These are phyloP conservation scores for Brachyptera putata DNA, from an alignment of 2,888 invertebrate genomes.

Conservation along the genomic window DNA sequence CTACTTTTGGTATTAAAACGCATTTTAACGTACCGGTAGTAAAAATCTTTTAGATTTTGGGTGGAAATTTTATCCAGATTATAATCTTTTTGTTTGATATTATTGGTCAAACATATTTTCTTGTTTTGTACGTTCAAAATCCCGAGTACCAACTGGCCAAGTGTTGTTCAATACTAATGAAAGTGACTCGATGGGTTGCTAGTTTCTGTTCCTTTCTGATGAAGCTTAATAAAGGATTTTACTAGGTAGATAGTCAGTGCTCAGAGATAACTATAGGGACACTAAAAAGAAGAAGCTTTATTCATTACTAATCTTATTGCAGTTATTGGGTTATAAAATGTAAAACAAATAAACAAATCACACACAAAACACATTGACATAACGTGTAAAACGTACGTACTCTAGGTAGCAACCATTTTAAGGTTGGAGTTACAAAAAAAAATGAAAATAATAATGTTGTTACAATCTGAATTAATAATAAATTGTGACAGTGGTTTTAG, in stretches of 20 bases:
- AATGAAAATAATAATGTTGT: constrained; percentile 25
- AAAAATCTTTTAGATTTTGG: neutral
- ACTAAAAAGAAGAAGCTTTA: constrained; percentile 17
- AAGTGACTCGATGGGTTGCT: neutral
- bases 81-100: neutral
- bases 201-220: neutral
- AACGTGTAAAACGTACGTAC: constrained; percentile 19
- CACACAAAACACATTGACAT: constrained; percentile 21
- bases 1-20: constrained; percentile 3
- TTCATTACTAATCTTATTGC: constrained; percentile 21
- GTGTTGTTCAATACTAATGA: constrained; percentile 9
- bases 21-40: constrained; percentile 2
- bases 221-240: constrained; percentile 17
- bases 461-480: constrained; percentile 29
- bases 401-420: constrained; percentile 21
- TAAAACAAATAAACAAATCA: constrained; percentile 18
- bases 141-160: constrained; percentile 3
- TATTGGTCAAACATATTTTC: neutral
- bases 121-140: neutral
- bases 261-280: constrained; percentile 12
- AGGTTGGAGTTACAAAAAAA: constrained; percentile 18
- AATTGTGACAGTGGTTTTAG: constrained; percentile 28
- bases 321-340: constrained; percentile 19
- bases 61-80: constrained; percentile 8
- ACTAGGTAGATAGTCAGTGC: constrained; percentile 6